Evolutionary conservation across 2,888 invertebrate species (phyloP).

Genomic region (Pardosa pseudoannulata): DNA sequence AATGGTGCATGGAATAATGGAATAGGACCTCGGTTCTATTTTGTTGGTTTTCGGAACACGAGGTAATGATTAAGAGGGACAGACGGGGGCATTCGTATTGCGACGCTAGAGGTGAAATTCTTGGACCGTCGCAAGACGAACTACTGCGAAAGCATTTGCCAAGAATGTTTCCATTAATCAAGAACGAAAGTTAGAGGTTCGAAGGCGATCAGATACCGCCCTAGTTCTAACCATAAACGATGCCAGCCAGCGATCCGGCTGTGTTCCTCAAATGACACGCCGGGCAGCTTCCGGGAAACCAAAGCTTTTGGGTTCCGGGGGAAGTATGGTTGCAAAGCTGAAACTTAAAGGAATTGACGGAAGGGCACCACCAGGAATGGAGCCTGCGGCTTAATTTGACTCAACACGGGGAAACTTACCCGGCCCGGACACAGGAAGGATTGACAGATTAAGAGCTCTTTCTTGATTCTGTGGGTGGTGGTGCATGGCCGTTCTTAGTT

Average conservation of each 20-base stretch:
- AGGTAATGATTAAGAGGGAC: constrained; percentile 70
- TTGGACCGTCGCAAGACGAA: constrained; percentile 82
- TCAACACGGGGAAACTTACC: too few species aligned
- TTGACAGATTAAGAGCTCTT: constrained; percentile 84
- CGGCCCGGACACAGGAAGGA: constrained; percentile 84
- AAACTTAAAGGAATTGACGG: too few species aligned
- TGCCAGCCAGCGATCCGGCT: constrained; percentile 83
- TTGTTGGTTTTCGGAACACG: constrained; percentile 40
- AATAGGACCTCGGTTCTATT: constrained; percentile 17
- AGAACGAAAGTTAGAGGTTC: constrained; percentile 84
- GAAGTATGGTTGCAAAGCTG: too few species aligned
- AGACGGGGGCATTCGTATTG: constrained; percentile 81
- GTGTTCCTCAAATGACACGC: constrained; percentile 81
- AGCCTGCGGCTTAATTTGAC: too few species aligned
- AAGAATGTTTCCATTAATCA: constrained; percentile 84
- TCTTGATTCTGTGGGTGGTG: constrained; percentile 79
- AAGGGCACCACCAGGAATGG: too few species aligned
- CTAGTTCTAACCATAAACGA: constrained; percentile 83
- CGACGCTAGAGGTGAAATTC: constrained; percentile 84
- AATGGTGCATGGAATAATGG: too few species aligned
- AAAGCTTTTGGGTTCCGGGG: too few species aligned
- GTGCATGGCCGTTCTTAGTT: constrained; percentile 85
- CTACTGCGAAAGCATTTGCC: constrained; percentile 84
- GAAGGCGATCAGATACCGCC: constrained; percentile 85
- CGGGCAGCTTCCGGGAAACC: constrained; percentile 81